phyloP scores from a whole-genome alignment of 2,797 vertebrate genomes.

The Gallinago nigripennis region DNA sequence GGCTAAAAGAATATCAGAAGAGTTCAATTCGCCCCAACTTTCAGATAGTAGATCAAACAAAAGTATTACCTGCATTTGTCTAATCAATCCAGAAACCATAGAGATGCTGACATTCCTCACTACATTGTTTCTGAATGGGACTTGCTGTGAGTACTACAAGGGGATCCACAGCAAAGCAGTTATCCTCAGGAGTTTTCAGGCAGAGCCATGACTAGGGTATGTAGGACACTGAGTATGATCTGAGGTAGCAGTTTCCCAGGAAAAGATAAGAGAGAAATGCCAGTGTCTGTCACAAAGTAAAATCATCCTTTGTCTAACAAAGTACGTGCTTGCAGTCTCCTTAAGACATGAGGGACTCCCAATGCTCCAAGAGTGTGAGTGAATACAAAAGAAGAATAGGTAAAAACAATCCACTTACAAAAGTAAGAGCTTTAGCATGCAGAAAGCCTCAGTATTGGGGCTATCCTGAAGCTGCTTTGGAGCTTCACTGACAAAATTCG shows the following conservation, averaged over 20 bases:
- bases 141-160: not conserved
- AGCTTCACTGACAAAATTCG: not conserved
- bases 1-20: not conserved
- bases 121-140: not conserved
- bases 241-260: not conserved
- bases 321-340: not conserved
- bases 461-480: not conserved
- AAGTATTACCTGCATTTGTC: not conserved
- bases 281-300: not conserved
- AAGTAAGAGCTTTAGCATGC: not conserved
- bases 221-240: not conserved
- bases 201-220: not conserved
- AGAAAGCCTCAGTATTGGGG: not conserved
- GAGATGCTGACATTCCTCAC: not conserved
- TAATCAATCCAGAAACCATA: fast-evolving
- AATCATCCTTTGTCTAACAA: not conserved
- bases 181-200: not conserved
- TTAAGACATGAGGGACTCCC: not conserved
- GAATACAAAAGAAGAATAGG: not conserved
- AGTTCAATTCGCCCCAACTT: not conserved
- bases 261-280: not conserved
- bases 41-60: not conserved
- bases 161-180: not conserved
- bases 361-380: not conserved
- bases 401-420: not conserved